phyloP scores from a whole-genome alignment of 2,113 vertebrate species.

The Arenaria interpres region DNA sequence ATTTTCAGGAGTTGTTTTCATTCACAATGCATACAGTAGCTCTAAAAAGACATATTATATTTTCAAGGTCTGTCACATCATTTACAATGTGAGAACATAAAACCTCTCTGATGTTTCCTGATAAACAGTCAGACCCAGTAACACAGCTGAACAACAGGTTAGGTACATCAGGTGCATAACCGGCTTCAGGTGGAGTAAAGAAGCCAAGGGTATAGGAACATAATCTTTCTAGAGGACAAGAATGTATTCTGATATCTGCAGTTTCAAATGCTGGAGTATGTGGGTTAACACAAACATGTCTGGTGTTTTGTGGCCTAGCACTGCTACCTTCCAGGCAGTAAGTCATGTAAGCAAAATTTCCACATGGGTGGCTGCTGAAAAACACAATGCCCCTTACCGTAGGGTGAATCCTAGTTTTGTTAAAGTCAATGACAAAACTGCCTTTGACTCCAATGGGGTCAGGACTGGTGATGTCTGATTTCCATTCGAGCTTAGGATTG shows the following conservation, averaged over 20 bases:
- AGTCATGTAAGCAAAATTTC: conserved; percentile 68
- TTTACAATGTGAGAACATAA: conserved; percentile 59
- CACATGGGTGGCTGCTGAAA: conserved; percentile 65
- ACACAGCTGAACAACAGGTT: background rate
- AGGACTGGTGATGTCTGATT: conserved; percentile 16
- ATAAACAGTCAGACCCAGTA: conserved; percentile 46
- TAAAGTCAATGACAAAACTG: conserved; percentile 57
- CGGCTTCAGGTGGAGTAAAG: conserved; percentile 23
- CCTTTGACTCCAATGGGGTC: conserved; percentile 31
- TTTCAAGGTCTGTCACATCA: conserved; percentile 74
- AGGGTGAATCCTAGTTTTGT: conserved; percentile 48
- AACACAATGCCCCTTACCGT: conserved; percentile 62
- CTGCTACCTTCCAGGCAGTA: conserved; percentile 65
- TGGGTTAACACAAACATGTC: conserved; percentile 49
- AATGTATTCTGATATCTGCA: background rate
- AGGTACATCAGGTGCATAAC: conserved; percentile 12
- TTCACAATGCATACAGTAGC: conserved; percentile 58
- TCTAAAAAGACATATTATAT: conserved; percentile 70
- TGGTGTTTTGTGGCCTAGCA: conserved; percentile 35
- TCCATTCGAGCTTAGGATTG: background rate
- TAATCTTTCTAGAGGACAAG: conserved; percentile 30
- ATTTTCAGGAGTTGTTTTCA: conserved; percentile 63
- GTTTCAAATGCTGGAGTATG: conserved; percentile 4
- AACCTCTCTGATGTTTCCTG: conserved; percentile 42
- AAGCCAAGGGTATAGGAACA: conserved; percentile 48